Base-by-base conservation (phyloP, 2,888 invertebrate species). In the Drosophila bunnanda region DNA sequence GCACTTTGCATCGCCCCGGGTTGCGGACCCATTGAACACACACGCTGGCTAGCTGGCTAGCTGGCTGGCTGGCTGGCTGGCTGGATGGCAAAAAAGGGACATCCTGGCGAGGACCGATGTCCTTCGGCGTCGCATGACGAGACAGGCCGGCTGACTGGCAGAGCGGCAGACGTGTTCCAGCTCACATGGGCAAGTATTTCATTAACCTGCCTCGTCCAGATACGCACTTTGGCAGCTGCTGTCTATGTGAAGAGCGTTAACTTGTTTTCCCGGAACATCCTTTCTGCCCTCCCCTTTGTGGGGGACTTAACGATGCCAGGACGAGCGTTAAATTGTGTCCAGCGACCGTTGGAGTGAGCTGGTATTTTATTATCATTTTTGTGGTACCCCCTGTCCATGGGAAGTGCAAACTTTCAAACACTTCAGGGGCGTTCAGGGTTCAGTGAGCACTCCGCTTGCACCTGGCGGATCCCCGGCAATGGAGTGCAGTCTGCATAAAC, bases 181-280 rank as follows among this genome's bases (percentile, higher is more conserved):
- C 67, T 59, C 72, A 73, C 78, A 77, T 79, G 85, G 75, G 72
- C 62, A 79, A 75, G 79, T 83, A 86, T 83, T 84, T 88, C 86
- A 85, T 85, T 88, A 85, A 85, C 82, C 86, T 85, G 84, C 79
- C 84, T 82, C 73, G 62, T 15, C 68, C 83, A 84, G 83, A 79
- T 82, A 82, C 82, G 73, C 69, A 69, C 69, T 48, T 36, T 66
- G 80, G 57, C 82, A 77, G 80, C 82, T 79, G 75, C 56, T 73
- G 76, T 71, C 80, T 53, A 32, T 64, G 77, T 48, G 46, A 56
- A 34, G 53, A 77, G 75, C 75, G 75, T 83, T 81, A 78, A 74
- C 77, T 74, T 72, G 69, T 74, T 75, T 73, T 59, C 62, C 54
- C 38, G 46, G 48, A 48, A 46, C 70, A 39, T 39, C 41, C 32